Base-by-base conservation (phyloP, 2,113 vertebrate genomes). In the Planiliza haematocheilus region DNA sequence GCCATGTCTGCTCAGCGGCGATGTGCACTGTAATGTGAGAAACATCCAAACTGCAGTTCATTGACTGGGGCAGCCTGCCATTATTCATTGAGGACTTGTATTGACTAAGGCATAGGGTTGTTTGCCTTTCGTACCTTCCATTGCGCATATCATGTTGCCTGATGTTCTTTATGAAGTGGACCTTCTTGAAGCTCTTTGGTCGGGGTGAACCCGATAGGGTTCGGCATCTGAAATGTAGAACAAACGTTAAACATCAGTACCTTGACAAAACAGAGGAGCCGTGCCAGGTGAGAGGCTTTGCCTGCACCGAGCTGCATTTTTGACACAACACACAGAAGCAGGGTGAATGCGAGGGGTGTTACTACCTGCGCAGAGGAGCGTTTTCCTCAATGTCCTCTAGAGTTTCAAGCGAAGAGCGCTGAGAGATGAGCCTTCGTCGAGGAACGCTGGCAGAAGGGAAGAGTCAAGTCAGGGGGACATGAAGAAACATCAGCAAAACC, bases 121-220 rank as follows among this genome's bases (percentile, higher is more conserved):
- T 46, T 62, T 21, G 65, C 59, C 52, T 81, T n/a, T 78, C 84
- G 82, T 97, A 98, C 97, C 98, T 98, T 95, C 98, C 97, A 0
- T 96, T 99, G 64, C 95, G 95, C 61, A 95, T 97, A 70, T 99
- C 97, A 0, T 99, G 97, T 4, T 99, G 97, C 88, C 95, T 85
- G 94, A 99, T 97, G 88, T 96, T 99, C 94, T 98, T 99, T 93
- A 99, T 98, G 89, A 99, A 98, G 93, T 99, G 97, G 90, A 99
- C 94, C 94, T 99, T 99, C 95, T 98, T 99, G 78, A 99, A 99
- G 93, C 95, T 98, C 96, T 97, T 99, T 96, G 97, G 97, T 96
- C 97, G 96, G 74, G 97, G 98, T 71, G 98, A 99, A 95, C 97
- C 97, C 74, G 97, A 99, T 87, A 99, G 94, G 88, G 98, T 99